Conservation (phyloP, 2,888 invertebrate genomes). For the Trichacis sp. region DNA sequence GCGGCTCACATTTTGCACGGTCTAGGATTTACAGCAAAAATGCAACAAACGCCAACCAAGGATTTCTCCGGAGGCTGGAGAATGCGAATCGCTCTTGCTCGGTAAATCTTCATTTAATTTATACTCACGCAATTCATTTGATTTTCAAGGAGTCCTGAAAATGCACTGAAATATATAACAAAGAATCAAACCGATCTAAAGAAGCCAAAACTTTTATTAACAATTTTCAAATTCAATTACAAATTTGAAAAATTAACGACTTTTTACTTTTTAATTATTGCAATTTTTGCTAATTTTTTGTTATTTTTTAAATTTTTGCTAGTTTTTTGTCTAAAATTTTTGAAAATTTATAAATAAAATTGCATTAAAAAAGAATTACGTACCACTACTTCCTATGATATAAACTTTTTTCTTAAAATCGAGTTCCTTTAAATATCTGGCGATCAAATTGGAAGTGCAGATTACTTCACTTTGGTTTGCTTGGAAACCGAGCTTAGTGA, state of each 20-base stretch:
- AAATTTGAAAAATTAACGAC: too few relatives aligned
- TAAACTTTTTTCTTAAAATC: slow-evolving; percentile 70
- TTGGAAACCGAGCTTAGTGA: slow-evolving; percentile 71
- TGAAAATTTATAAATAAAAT: too few relatives aligned
- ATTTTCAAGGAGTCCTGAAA: not conserved
- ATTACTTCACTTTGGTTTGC: slow-evolving; percentile 70
- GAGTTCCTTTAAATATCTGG: slow-evolving; percentile 71
- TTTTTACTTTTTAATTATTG: too few relatives aligned
- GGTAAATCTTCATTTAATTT: slow-evolving; percentile 59
- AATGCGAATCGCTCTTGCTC: slow-evolving; percentile 97
- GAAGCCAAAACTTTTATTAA: too few relatives aligned
- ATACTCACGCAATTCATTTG: not conserved
- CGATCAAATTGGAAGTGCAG: slow-evolving; percentile 72
- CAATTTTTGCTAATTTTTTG: too few relatives aligned
- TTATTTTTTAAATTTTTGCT: too few relatives aligned
- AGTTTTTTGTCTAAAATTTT: too few relatives aligned
- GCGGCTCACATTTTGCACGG: slow-evolving; percentile 96
- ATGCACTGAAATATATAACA: too few relatives aligned
- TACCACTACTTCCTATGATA: slow-evolving; percentile 53
- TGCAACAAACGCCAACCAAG: slow-evolving; percentile 89
- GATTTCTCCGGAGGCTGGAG: slow-evolving; percentile 97
- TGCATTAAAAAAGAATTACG: too few relatives aligned
- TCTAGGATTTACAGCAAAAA: slow-evolving; percentile 90
- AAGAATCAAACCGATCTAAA: too few relatives aligned
- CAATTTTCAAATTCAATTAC: too few relatives aligned